Percentiles rank a stretch among this genome's conserved stretches.
These are phyloP conservation scores for Machimus rusticus DNA, from an alignment of 2,888 invertebrate species.

Conservation along the genomic window DNA sequence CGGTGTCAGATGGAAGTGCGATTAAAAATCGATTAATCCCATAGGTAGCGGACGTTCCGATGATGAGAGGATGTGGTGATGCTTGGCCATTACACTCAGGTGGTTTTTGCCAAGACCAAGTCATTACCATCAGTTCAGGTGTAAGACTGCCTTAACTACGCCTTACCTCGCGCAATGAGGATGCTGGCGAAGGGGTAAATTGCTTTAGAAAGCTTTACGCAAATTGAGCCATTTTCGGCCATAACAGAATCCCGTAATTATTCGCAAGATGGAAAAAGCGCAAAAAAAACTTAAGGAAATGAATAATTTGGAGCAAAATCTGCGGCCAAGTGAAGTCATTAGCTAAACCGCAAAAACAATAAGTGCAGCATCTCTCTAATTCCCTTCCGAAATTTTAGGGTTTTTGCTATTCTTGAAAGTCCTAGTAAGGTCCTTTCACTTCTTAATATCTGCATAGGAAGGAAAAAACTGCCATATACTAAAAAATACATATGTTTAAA, in stretches of 20 bases:
- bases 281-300: background rate
- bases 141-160: background rate
- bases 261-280: background rate
- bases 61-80: background rate
- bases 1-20: conserved; percentile 43
- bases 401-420: background rate
- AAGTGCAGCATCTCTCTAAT: background rate
- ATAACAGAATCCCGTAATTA: background rate
- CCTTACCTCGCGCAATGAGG: background rate
- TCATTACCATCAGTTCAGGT: background rate
- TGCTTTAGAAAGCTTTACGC: background rate
- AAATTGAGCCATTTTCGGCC: background rate
- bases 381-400: background rate
- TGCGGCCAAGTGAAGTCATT: background rate
- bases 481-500: background rate
- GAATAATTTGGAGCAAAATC: background rate
- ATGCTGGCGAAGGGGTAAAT: background rate
- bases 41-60: background rate
- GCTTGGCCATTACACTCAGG: background rate
- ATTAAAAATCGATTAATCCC: conserved; percentile 45
- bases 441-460: background rate
- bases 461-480: background rate
- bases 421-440: background rate
- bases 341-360: background rate
- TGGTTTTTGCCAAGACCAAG: background rate